phyloP scores from a whole-genome alignment of 2,888 invertebrate species.

The Microdon myrmicae region DNA sequence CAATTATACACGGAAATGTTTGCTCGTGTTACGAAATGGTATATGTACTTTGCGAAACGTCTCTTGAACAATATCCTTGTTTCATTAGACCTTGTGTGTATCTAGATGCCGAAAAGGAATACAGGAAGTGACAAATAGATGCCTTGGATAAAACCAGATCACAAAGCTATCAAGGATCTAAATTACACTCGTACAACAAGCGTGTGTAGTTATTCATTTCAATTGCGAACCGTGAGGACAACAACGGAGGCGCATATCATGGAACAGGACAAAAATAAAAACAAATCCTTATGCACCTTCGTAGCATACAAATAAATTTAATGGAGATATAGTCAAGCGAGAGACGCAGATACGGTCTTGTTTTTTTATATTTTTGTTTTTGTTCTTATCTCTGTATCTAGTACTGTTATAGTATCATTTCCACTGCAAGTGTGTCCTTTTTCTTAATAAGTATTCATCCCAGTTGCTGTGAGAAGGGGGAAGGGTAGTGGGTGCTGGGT shows the following conservation, averaged over 20 bases:
- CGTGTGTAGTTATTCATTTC: conserved; percentile 36
- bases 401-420: conserved; percentile 42
- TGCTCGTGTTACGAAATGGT: too few species aligned
- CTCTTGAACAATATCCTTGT: too few species aligned
- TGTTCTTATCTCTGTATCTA: too few species aligned
- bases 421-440: conserved; percentile 46
- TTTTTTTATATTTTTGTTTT: conserved; percentile 20
- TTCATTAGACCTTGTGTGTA: too few species aligned
- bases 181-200: conserved; percentile 5
- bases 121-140: too few species aligned
- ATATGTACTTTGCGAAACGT: too few species aligned
- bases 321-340: conserved; percentile 44
- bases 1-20: too few species aligned
- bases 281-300: conserved; percentile 22
- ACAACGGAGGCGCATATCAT: too few species aligned
- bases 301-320: conserved; percentile 43
- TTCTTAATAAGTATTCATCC: conserved; percentile 49
- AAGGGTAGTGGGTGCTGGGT: background rate
- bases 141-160: too few species aligned
- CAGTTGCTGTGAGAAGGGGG: conserved; percentile 18
- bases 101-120: too few species aligned
- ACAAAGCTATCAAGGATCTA: conserved; percentile 13
- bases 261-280: conserved; percentile 3
- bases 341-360: conserved; percentile 23
- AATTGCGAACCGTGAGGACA: conserved; percentile 24